These are phyloP conservation scores for Chrysogorgia sp. DNA, from an alignment of 92 coral and sea anemone species.

Conservation along the genomic window DNA sequence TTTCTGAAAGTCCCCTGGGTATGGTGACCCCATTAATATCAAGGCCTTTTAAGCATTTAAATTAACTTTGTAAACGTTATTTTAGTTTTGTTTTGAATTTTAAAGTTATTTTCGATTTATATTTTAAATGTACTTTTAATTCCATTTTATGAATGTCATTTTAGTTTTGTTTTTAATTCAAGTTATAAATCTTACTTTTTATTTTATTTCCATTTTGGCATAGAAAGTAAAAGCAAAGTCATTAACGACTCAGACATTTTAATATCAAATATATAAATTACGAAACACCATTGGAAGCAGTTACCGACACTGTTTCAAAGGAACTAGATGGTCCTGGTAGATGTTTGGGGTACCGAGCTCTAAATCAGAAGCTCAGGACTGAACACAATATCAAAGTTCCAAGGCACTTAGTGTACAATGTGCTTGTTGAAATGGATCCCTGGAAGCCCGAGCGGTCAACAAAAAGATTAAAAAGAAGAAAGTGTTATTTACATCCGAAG, in stretches of 20 bases:
- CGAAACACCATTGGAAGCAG: conserved; percentile 56
- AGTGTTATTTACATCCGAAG: conserved; percentile 65
- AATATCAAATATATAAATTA: conserved; percentile 63
- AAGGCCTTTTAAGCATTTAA: too few species aligned
- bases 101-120: too few species aligned
- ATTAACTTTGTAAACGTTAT: too few species aligned
- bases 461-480: conserved; percentile 56
- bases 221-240: too few species aligned
- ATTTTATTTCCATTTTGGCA: too few species aligned
- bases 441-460: conserved; percentile 58
- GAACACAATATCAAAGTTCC: conserved; percentile 59
- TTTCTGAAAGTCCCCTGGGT: too few species aligned
- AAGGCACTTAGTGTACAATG: conserved; percentile 42
- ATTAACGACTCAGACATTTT: conserved; percentile 63
- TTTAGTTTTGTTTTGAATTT: too few species aligned
- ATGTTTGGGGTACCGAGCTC: conserved; percentile 58
- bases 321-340: conserved; percentile 62
- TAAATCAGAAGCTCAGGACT: conserved; percentile 61
- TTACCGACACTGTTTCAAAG: conserved; percentile 57
- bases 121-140: too few species aligned
- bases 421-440: conserved; percentile 51
- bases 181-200: too few species aligned
- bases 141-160: too few species aligned
- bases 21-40: too few species aligned
- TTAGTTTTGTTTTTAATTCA: too few species aligned